Conservation (phyloP, 2,113 vertebrate genomes). For the Actenoides lindsayi region DNA sequence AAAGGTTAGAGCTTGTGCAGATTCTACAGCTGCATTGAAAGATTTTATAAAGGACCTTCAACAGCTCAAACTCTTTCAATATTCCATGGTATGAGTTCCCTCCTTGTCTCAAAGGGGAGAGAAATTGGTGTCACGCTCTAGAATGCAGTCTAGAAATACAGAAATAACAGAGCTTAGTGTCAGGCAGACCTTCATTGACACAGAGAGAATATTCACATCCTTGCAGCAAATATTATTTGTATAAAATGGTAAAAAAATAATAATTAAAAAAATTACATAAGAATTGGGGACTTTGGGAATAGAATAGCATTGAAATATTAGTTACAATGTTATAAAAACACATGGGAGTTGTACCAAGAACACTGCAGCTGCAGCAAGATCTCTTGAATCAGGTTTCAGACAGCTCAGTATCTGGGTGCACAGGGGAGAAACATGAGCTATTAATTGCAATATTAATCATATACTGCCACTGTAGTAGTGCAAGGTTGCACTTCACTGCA, state of each 20-base stretch:
- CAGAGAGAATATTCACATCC: not conserved
- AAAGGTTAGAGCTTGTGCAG: not conserved
- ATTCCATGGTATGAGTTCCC: not conserved
- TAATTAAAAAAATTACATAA: not conserved
- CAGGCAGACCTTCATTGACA: not conserved
- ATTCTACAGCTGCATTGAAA: not conserved
- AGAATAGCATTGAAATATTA: not conserved
- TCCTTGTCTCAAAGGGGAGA: not conserved
- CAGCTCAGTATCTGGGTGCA: not conserved
- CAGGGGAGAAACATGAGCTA: not conserved
- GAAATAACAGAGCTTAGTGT: not conserved
- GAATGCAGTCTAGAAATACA: not conserved
- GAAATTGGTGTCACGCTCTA: not conserved
- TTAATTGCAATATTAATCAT: slow-evolving; percentile 58
- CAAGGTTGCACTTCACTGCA: not conserved
- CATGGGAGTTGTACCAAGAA: slow-evolving; percentile 3
- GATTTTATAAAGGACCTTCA: not conserved
- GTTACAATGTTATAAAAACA: not conserved
- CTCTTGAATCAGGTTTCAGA: slow-evolving; percentile 47
- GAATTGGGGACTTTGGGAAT: not conserved
- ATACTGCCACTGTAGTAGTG: not conserved
- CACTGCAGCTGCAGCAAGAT: slow-evolving; percentile 1
- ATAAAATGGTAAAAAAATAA: not conserved
- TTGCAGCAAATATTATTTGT: not conserved
- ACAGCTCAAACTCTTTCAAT: not conserved